These are phyloP conservation scores for Brachypalpus laphriformis DNA, from an alignment of 2,888 invertebrate species.

Conservation along the genomic window DNA sequence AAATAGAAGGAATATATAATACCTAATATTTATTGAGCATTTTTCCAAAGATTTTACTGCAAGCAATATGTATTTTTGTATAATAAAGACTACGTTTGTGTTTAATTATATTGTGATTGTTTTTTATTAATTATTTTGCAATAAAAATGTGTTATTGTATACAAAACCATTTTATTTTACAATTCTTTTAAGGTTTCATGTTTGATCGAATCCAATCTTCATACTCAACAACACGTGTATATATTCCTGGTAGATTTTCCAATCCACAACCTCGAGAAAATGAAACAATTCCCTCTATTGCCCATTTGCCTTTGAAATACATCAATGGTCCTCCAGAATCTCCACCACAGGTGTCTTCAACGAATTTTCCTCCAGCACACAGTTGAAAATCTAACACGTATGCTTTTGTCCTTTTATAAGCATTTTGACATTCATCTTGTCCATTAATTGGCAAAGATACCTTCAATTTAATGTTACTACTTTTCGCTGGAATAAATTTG, in stretches of 20 bases:
- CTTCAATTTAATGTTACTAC: slow-evolving; percentile 76
- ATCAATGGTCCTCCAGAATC: slow-evolving; percentile 86
- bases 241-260: slow-evolving; percentile 86
- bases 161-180: neutral
- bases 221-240: slow-evolving; percentile 85
- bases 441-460: slow-evolving; percentile 82
- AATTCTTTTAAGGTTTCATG: slow-evolving; percentile 79
- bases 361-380: slow-evolving; percentile 78
- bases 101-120: no score
- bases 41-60: no score
- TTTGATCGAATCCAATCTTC: slow-evolving; percentile 86
- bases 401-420: slow-evolving; percentile 28
- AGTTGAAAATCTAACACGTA: slow-evolving; percentile 63
- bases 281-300: slow-evolving; percentile 81
- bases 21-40: no score
- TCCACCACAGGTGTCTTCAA: slow-evolving; percentile 84
- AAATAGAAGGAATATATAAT: no score
- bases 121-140: no score
- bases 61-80: no score
- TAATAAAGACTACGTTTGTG: no score
- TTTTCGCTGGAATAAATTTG: slow-evolving; percentile 18
- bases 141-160: no score
- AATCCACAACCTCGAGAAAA: slow-evolving; percentile 80
- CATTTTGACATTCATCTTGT: slow-evolving; percentile 81
- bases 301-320: slow-evolving; percentile 64